A percentile compares a stretch with the other conserved stretches of the same genome.
phyloP scores from a whole-genome alignment of 2,888 invertebrate genomes.

The Belgica antarctica region DNA sequence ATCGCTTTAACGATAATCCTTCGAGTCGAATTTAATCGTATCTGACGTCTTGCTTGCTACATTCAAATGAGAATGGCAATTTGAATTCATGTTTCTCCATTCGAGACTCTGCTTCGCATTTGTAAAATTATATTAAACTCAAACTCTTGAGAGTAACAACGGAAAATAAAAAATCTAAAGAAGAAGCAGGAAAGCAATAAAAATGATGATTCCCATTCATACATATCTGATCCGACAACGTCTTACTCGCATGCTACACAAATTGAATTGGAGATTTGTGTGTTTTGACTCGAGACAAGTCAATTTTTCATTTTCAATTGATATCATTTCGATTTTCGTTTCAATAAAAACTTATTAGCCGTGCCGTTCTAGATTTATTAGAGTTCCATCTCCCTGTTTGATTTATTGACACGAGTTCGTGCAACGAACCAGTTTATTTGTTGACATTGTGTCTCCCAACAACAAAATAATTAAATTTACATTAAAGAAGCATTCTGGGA shows the following conservation, averaged over 20 bases:
- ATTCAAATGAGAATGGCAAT: not conserved
- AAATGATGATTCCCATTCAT: not conserved
- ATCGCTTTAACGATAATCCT: too few relatives aligned
- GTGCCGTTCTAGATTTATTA: not conserved
- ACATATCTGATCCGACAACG: not conserved
- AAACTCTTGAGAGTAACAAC: not conserved
- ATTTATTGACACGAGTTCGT: not conserved
- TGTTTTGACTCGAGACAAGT: not conserved
- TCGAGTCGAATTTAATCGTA: not conserved
- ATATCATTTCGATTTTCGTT: not conserved
- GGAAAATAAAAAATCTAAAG: not conserved
- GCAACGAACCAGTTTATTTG: not conserved
- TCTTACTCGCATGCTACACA: not conserved
- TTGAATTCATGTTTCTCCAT: not conserved
- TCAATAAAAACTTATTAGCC: not conserved
- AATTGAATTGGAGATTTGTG: not conserved
- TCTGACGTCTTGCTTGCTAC: not conserved
- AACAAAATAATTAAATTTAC: too few relatives aligned
- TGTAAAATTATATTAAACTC: not conserved
- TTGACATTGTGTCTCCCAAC: not conserved
- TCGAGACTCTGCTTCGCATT: not conserved
- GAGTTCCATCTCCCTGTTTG: not conserved
- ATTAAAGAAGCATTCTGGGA: too few relatives aligned
- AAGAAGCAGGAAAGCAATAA: constrained; percentile 3
- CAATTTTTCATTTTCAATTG: not conserved